phyloP scores from a whole-genome alignment of 1,140 invertebrate genomes.

The Euura saliciscinereae region DNA sequence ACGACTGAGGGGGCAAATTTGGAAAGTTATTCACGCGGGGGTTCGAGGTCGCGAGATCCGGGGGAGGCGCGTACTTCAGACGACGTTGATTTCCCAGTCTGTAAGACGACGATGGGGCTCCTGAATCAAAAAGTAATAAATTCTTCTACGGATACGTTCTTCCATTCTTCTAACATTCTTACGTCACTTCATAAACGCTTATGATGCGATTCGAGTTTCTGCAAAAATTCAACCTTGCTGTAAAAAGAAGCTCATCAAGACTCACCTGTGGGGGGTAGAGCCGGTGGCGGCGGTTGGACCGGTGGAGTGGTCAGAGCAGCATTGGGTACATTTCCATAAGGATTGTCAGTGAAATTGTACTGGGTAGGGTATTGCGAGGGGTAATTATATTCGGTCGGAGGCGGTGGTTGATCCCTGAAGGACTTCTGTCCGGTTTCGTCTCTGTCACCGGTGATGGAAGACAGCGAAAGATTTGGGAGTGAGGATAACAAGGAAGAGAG shows the following conservation, averaged over 20 bases:
- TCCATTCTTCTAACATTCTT: no score
- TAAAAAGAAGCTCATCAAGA: neutral
- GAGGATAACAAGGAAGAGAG: slow-evolving; percentile 53
- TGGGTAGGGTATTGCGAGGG: neutral
- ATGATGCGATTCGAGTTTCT: no score
- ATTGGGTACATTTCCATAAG: slow-evolving; percentile 19
- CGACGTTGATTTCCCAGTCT: slow-evolving; percentile 53
- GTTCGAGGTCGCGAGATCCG: slow-evolving; percentile 44
- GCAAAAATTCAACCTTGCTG: slow-evolving; percentile 19
- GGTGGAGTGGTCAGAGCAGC: neutral
- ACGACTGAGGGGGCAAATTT: slow-evolving; percentile 9
- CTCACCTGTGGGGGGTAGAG: slow-evolving; percentile 23
- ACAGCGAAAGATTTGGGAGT: slow-evolving; percentile 48
- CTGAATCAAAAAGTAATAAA: slow-evolving; percentile 31
- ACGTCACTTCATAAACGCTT: no score
- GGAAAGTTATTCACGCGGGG: slow-evolving; percentile 40
- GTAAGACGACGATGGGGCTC: slow-evolving; percentile 41
- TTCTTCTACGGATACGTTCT: neutral
- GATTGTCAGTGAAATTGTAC: slow-evolving; percentile 17
- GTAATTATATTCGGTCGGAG: neutral
- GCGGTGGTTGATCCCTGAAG: slow-evolving; percentile 17
- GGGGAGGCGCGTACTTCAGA: slow-evolving; percentile 52
- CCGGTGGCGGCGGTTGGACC: slow-evolving; percentile 18
- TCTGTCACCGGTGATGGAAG: slow-evolving; percentile 36
- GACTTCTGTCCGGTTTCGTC: neutral